These are phyloP conservation scores for Colletes gigas DNA, from an alignment of 1,140 invertebrate species.

Conservation along the genomic window DNA sequence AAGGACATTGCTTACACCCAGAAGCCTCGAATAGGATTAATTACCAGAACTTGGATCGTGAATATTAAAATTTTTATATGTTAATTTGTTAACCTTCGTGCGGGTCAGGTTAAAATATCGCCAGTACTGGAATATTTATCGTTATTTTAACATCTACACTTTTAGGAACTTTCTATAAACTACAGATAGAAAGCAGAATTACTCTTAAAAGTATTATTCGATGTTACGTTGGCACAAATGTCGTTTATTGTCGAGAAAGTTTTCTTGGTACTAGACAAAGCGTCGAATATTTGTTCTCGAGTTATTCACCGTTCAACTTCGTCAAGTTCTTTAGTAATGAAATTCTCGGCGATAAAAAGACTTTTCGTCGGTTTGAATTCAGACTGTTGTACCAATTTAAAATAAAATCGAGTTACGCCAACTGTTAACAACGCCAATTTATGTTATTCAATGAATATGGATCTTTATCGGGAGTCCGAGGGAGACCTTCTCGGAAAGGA, in stretches of 20 bases:
- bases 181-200: background rate
- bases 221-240: background rate
- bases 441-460: background rate
- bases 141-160: no score
- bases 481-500: background rate
- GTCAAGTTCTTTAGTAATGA: background rate
- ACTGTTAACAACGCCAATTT: background rate
- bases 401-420: background rate
- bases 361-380: background rate
- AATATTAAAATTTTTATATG: background rate
- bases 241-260: background rate
- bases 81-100: no score
- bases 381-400: background rate
- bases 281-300: background rate
- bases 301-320: background rate
- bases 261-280: background rate
- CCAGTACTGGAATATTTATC: no score
- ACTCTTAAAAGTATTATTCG: no score
- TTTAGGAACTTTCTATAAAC: background rate
- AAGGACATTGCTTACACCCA: background rate
- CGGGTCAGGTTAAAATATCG: no score
- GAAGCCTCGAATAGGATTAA: background rate
- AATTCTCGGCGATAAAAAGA: background rate
- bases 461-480: background rate
- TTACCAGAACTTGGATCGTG: background rate